Base-by-base conservation (phyloP, 2,888 invertebrate species). In the Hydroisotoma schaefferi region DNA sequence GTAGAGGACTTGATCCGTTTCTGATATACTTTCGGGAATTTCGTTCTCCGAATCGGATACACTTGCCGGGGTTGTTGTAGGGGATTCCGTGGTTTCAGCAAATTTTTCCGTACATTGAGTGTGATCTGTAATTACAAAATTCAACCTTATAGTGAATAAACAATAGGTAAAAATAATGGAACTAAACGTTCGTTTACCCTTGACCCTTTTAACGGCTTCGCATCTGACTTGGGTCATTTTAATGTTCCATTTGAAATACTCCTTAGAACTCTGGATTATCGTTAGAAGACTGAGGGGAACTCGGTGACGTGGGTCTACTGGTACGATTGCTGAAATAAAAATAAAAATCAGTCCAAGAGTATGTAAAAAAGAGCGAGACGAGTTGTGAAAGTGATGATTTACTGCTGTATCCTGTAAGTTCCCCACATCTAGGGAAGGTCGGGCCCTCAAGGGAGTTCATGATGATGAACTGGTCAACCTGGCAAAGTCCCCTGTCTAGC, bases 391-490 rank as follows among this genome's bases (percentile, higher is more conserved):
- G 20, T 57, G 46, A 52, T 22, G 22, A 68, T 74, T 73, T 72
- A 77, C 77, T 77, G 18, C 74, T 73, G 49, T 76, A 77, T 51
- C 76, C 76, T n/a, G 74, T 73, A 1, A 77, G 70, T 25, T 75
- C 73, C 6, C 76, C 77, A 67, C 77, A 77, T 48, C 76, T 73
- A 2, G 75, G 75, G 22, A 75, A 73, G 1, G 77, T 76, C 3
- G 76, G 75, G 8, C 77, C 77, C 55, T 76, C 76, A n/a, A 74
- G 66, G 8, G 76, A 75, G 67, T 76, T 76, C 57, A 77, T 72
- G 55, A 76, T 73, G 33, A 75, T 74, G 46, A 77, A 67, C 61
- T 77, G 76, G 61, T 77, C 76, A 46, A 76, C 73, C 63, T 76
- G 75, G 63, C 77, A 76, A 6, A 76, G 70, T 10, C 76, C 76